phyloP scores from a whole-genome alignment of 2,888 invertebrate species.

The Drosophila aldrichi region DNA sequence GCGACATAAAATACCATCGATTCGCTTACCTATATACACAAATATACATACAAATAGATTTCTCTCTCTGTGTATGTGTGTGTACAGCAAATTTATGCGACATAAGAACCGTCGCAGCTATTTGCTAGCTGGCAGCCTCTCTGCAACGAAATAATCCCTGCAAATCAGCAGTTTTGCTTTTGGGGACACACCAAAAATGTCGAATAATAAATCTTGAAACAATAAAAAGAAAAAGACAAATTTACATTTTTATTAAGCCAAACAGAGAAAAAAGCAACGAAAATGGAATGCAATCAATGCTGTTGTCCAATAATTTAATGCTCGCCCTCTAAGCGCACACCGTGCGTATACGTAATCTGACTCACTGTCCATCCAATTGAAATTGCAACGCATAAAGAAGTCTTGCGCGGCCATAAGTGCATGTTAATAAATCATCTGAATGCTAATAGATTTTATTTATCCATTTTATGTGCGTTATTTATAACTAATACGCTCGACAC shows the following conservation, averaged over 20 bases:
- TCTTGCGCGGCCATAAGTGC: slow-evolving; percentile 25
- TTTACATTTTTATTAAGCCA: slow-evolving; percentile 72
- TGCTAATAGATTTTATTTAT: slow-evolving; percentile 59
- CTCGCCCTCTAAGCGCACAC: slow-evolving; percentile 23
- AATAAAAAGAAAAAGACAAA: slow-evolving; percentile 58
- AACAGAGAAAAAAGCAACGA: slow-evolving; percentile 35
- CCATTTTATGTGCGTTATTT: slow-evolving; percentile 39
- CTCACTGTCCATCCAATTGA: slow-evolving; percentile 15
- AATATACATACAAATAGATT: slow-evolving; percentile 30
- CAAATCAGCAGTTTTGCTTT: slow-evolving; percentile 73
- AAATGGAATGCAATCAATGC: slow-evolving; percentile 53
- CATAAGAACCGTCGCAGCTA: slow-evolving; percentile 36
- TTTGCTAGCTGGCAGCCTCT: slow-evolving; percentile 32
- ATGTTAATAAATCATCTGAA: slow-evolving; percentile 60
- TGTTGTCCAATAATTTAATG: slow-evolving; percentile 31
- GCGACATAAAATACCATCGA: slow-evolving; percentile 63
- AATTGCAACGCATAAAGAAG: slow-evolving; percentile 52
- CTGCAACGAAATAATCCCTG: slow-evolving; percentile 45
- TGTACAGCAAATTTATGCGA: slow-evolving; percentile 9
- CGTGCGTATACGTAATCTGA: slow-evolving; percentile 48
- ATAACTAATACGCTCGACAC: slow-evolving; percentile 18
- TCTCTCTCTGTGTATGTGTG: neutral
- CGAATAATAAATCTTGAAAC: slow-evolving; percentile 71
- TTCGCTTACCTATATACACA: slow-evolving; percentile 48
- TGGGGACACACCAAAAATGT: slow-evolving; percentile 38